Evolutionary conservation across 1,140 invertebrate genomes (phyloP), one percentile per base, ranked within the genome.

Genomic region (Drosophila ohnishii): DNA sequence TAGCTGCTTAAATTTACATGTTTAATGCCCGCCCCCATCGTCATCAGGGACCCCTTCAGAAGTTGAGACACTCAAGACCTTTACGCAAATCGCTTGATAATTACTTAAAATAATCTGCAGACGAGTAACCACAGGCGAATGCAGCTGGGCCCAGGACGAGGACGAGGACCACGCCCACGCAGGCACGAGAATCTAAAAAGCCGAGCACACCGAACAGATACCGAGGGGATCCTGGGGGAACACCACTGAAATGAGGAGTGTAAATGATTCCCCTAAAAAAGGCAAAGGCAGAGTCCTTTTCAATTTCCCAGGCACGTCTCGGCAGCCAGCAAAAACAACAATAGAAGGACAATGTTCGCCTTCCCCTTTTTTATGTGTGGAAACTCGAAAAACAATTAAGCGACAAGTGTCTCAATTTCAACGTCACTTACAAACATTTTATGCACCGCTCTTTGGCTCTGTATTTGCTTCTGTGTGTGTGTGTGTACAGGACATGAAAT

Each of bases 341-440:
- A 40, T 56, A 19, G 32, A 42, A 11, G 28, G 25, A 30, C 48
- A 48, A 67, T 60, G 59, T 37, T 53, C 34, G 39, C 42, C 40
- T 34, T 65, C 75, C 39, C 30, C 40, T 64, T 73, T 73, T 64
- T 64, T 67, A 82, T 57, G 76, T 83, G 53, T 75, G 70, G 53
- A 72, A 83, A 78, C 84, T 87, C 73, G 84, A 88, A 87, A 87
- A 87, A 87, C 84, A 87, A 87, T 87, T 87, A 88, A 87, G 84
- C 84, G 84, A 88, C 84, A 87, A 87, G 84, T 87, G 84, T 87
- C 84, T 87, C 84, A 87, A 87, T 87, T 87, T 88, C 84, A 87
- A 87, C 84, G 84, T 87, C 84, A 87, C 84, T 87, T 87, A 84
- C 84, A 88, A 87, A 87, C 84, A 87, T 87, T 87, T 88, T 87